Base-by-base conservation (phyloP, 2,888 invertebrate genomes). In the Fragum fragum region DNA sequence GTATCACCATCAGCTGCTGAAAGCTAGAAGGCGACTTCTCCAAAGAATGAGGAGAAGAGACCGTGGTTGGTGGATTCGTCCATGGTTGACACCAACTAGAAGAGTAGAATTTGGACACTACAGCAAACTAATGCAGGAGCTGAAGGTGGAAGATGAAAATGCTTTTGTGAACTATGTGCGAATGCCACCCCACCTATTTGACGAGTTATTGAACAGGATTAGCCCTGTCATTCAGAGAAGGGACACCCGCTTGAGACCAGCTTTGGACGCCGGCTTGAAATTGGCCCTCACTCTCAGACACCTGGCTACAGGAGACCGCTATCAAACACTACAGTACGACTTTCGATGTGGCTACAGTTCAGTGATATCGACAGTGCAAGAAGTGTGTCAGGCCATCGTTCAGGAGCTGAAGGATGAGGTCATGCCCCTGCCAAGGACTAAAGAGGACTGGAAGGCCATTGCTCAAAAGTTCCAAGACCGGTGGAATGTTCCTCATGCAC, bases 61-160 rank as follows among this genome's bases (percentile, higher is more conserved):
- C 23, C 36, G 28, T 18, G 69, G 61, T 14, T 63, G 53, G 28
- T 74, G 74, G 70, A 23, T 76, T 18, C 26, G 76, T 32, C 70
- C 76, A 21, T 76, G 76, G 76, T 52, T 76, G 26, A 42, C 61
- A 32, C 68, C 70, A 71, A 70, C 66, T 59, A 71, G 71, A 63
- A 71, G 73, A 29, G 63, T 80, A 47, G 18, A 80, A 26, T 76
- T 28, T 80, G 71, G 75, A 47, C 57, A 72, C 42, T 80, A 80
- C 55, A 39, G 52, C 68, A 75, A 47, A 75, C 72, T 68, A 66
- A 53, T 80, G 72, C 57, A 39, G 21, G 80, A 76, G 36, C 53
- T 76, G 55, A 70, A 72, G 66, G 36, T 75, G 32, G 80, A 80
- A 72, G 76, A 70, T 32, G 57, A 52, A 26, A 61, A 66, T 55